Conservation (phyloP, 2,113 vertebrate genomes). For the Chitala chitala region DNA sequence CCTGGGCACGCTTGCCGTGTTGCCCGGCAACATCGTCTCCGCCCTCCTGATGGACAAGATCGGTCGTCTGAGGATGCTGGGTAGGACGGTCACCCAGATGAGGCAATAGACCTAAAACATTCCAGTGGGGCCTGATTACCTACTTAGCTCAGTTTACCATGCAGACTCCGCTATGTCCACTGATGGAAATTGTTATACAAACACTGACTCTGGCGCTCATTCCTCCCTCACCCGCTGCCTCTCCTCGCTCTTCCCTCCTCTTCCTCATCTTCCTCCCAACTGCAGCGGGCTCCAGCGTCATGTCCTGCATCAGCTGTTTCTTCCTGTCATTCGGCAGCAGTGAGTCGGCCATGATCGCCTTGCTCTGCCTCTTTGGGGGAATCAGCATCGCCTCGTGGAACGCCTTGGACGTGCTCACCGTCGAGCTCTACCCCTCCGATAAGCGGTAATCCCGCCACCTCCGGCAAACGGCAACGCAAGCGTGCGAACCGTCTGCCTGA, state of each 20-base stretch:
- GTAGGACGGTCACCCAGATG: constrained; percentile 49
- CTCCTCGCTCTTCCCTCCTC: not conserved
- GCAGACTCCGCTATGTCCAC: not conserved
- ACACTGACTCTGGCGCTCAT: not conserved
- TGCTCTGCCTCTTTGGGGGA: constrained; percentile 92
- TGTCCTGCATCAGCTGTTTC: constrained; percentile 97
- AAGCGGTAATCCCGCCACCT: constrained; percentile 69
- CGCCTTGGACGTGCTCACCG: constrained; percentile 87
- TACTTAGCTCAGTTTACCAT: not conserved
- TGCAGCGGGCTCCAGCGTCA: constrained; percentile 89
- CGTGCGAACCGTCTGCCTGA: too few relatives aligned
- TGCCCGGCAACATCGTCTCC: constrained; percentile 92
- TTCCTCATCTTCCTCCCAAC: not conserved
- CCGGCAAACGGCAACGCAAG: too few relatives aligned
- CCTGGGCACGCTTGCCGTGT: constrained; percentile 86
- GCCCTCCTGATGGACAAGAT: constrained; percentile 98
- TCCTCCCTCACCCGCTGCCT: not conserved
- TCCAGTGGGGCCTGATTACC: not conserved
- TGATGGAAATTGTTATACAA: not conserved
- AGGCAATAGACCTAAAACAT: not conserved
- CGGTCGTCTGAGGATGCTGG: constrained; percentile 89
- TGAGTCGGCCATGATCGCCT: constrained; percentile 94
- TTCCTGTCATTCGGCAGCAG: constrained; percentile 95
- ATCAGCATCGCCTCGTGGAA: constrained; percentile 98
- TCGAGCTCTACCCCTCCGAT: constrained; percentile 94